Evolutionary conservation across 2,113 vertebrate species (phyloP).

Genomic region (Zingel zingel): DNA sequence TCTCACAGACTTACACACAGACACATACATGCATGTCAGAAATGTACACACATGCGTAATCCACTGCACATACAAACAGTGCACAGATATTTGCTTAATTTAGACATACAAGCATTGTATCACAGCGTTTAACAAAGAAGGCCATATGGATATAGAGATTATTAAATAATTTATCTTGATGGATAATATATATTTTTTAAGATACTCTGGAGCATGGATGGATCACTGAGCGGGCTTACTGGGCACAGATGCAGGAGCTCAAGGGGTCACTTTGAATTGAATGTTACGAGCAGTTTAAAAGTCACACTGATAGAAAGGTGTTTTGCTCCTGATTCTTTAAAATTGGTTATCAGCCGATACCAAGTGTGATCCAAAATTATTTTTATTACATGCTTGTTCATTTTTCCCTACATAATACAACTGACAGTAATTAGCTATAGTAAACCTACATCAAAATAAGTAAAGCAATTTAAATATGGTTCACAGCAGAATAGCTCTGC

Average conservation of each 20-base stretch:
- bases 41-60: conserved; percentile 16
- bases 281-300: too few species aligned
- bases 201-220: not conserved
- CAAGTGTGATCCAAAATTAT: not conserved
- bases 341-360: not conserved
- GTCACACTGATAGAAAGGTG: too few species aligned
- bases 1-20: conserved; percentile 8
- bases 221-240: not conserved
- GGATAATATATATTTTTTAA: not conserved
- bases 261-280: too few species aligned
- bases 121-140: conserved; percentile 1
- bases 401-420: not conserved
- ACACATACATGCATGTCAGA: conserved; percentile 28
- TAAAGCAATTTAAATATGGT: not conserved
- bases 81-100: conserved; percentile 11
- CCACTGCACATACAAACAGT: conserved; percentile 34
- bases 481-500: not conserved
- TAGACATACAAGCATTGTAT: not conserved
- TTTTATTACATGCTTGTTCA: not conserved
- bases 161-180: not conserved
- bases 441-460: not conserved
- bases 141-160: not conserved
- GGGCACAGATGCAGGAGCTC: too few species aligned
- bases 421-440: too few species aligned
- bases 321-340: not conserved